A percentile compares a stretch with the other conserved stretches of the same genome.
Evolutionary conservation across 2,113 vertebrate species (phyloP).

Genomic region (Melanotaenia duboulayi): DNA sequence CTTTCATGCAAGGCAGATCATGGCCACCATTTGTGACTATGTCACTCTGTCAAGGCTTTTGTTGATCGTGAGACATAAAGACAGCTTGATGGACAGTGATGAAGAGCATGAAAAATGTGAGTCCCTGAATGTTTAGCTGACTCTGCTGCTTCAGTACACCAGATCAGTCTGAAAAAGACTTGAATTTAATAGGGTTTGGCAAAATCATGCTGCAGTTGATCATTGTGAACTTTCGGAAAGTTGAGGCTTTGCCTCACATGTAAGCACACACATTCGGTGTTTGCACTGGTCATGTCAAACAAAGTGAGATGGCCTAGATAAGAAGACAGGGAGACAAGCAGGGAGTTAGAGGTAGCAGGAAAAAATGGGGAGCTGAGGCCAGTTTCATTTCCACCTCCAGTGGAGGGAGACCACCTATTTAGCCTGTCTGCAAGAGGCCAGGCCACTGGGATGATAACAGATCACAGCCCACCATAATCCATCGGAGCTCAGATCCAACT

Average conservation of each 20-base stretch:
- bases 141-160: conserved; percentile 53
- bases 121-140: conserved; percentile 65
- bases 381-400: conserved; percentile 86
- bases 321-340: conserved; percentile 55
- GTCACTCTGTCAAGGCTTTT: conserved; percentile 67
- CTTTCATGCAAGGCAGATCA: conserved; percentile 56
- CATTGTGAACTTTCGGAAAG: conserved; percentile 50
- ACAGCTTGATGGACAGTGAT: conserved; percentile 66
- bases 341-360: conserved; percentile 59
- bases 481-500: conserved; percentile 61
- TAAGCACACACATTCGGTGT: neutral
- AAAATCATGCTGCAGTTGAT: conserved; percentile 57
- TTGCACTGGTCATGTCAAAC: conserved; percentile 47
- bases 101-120: conserved; percentile 50
- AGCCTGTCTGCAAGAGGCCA: conserved; percentile 74
- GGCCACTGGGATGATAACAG: conserved; percentile 81
- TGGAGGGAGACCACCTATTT: conserved; percentile 86
- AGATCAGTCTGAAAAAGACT: conserved; percentile 48
- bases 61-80: conserved; percentile 60
- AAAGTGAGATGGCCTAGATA: conserved; percentile 62
- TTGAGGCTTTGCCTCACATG: conserved; percentile 30
- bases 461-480: conserved; percentile 75
- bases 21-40: conserved; percentile 70
- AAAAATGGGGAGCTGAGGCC: conserved; percentile 71
- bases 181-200: conserved; percentile 58